Percentiles rank a stretch among this genome's conserved stretches.
Conservation (phyloP, 2,797 vertebrate genomes). For the Channallabes apus region DNA sequence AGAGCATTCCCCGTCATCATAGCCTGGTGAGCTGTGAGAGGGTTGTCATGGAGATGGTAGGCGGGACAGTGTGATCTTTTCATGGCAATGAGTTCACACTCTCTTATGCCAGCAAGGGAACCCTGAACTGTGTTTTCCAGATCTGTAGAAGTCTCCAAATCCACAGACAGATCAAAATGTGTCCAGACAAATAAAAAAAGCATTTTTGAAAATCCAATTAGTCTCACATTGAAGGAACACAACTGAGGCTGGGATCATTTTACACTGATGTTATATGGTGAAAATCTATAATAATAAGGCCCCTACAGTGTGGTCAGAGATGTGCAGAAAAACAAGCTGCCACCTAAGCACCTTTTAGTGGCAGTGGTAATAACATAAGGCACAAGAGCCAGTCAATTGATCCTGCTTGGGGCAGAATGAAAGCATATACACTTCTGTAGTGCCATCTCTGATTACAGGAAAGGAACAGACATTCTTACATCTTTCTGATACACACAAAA, state of each 20-base stretch:
- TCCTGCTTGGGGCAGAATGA: not conserved
- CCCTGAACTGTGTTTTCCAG: slow-evolving; percentile 32
- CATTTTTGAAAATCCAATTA: slow-evolving; percentile 19
- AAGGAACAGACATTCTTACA: not conserved
- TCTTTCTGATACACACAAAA: not conserved
- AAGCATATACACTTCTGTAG: not conserved
- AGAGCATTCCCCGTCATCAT: slow-evolving; percentile 59
- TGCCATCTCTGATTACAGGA: slow-evolving; percentile 22
- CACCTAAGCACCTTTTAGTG: not conserved
- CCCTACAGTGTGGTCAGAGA: not conserved
- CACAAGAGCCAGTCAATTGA: not conserved
- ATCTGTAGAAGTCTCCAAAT: slow-evolving; percentile 29
- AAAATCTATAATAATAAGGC: slow-evolving; percentile 16
- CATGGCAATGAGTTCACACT: slow-evolving; percentile 62
- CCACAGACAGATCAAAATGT: slow-evolving; percentile 9
- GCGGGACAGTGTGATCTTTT: slow-evolving; percentile 61
- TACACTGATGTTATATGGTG: slow-evolving; percentile 11
- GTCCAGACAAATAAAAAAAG: not conserved
- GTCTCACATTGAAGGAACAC: not conserved
- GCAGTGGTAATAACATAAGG: not conserved
- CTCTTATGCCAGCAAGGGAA: slow-evolving; percentile 42
- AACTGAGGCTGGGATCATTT: slow-evolving; percentile 16
- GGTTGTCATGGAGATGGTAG: slow-evolving; percentile 68
- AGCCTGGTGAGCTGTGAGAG: slow-evolving; percentile 57
- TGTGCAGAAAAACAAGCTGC: slow-evolving; percentile 11